These are phyloP conservation scores for Presbytis comata DNA, from an alignment of 2,797 vertebrate genomes.

Conservation along the genomic window DNA sequence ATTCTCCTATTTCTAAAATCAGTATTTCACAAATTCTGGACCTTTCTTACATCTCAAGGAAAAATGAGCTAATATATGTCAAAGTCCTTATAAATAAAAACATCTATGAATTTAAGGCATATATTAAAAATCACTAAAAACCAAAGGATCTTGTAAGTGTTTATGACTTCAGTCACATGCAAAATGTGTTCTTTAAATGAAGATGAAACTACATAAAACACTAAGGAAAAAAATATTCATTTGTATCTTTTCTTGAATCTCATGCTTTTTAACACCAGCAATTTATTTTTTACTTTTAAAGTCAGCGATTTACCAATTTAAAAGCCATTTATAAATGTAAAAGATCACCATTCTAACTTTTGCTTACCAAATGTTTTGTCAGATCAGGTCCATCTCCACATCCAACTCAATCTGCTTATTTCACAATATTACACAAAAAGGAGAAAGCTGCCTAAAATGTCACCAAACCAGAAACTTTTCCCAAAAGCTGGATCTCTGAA, in stretches of 20 bases:
- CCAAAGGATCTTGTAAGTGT: not conserved
- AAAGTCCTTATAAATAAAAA: constrained; percentile 42
- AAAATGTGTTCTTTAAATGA: constrained; percentile 11
- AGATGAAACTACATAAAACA: constrained; percentile 25
- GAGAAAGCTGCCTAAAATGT: not conserved
- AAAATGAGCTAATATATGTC: not conserved
- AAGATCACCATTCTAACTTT: not conserved
- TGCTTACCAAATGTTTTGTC: not conserved
- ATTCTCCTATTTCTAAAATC: not conserved
- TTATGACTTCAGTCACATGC: not conserved
- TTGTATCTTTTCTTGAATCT: constrained; percentile 7
- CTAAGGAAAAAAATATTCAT: not conserved
- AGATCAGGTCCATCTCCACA: not conserved
- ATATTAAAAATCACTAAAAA: constrained; percentile 9
- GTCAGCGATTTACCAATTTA: not conserved
- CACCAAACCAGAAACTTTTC: constrained; percentile 14
- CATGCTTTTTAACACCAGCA: not conserved
- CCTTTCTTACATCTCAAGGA: not conserved
- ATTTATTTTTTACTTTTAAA: not conserved
- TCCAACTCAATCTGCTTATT: not conserved
- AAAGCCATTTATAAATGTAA: not conserved
- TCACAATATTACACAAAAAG: not conserved
- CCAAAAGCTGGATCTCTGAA: not conserved
- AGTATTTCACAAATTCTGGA: constrained; percentile 14
- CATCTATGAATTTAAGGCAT: not conserved